Percentiles rank a stretch among this genome's conserved stretches.
Evolutionary conservation across 2,888 invertebrate genomes (phyloP).

Genomic region (Hybos culiciformis): DNA sequence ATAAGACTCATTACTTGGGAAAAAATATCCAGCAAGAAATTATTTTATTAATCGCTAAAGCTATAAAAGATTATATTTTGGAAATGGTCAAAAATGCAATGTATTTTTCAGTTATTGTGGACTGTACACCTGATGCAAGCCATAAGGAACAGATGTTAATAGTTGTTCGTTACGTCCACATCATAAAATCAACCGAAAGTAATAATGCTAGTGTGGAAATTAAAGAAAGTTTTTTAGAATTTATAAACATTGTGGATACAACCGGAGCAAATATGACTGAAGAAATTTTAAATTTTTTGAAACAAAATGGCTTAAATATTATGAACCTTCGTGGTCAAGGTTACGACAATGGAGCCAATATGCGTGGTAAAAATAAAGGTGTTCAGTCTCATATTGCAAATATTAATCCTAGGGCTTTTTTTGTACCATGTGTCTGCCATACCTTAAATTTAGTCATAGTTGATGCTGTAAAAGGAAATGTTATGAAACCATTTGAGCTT

Average conservation of each 20-base stretch:
- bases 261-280: not conserved
- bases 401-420: conserved; percentile 10
- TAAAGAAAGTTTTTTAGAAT: not conserved
- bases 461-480: conserved; percentile 9
- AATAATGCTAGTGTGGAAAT: not conserved
- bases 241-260: not conserved
- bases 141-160: not conserved
- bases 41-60: not conserved
- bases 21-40: conserved; percentile 5
- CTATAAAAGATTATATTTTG: not conserved
- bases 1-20: not conserved
- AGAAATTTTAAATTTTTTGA: conserved; percentile 1
- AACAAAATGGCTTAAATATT: conserved; percentile 7
- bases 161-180: not conserved
- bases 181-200: not conserved
- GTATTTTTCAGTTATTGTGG: conserved; percentile 3
- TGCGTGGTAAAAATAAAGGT: not conserved
- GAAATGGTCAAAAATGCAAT: conserved; percentile 1
- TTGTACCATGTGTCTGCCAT: conserved; percentile 6
- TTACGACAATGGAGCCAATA: not conserved
- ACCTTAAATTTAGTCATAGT: conserved; percentile 6
- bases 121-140: not conserved
- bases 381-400: not conserved
- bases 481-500: conserved; percentile 1
- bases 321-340: conserved; percentile 8